Percentiles rank a stretch among this genome's conserved stretches.
Conservation (phyloP, 2,888 invertebrate genomes). For the Mactromeris polynyma region DNA sequence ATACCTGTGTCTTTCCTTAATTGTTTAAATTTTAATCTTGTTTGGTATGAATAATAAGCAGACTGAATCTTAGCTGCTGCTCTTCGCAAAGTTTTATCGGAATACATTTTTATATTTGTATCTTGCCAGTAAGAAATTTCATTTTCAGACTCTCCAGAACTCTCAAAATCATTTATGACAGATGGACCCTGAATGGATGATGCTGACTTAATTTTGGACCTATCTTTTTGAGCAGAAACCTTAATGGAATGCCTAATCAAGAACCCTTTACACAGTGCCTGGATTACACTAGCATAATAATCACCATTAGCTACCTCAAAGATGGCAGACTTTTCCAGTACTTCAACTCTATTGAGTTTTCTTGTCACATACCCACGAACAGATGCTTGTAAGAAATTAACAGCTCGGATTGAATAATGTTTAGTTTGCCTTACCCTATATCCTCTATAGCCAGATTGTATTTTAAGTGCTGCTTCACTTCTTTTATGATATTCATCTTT, state of each 20-base stretch:
- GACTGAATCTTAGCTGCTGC: constrained; percentile 57
- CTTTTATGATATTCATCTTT: constrained; percentile 8
- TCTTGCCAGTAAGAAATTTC: constrained; percentile 63
- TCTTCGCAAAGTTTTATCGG: constrained; percentile 58
- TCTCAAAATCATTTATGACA: background rate
- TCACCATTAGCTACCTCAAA: constrained; percentile 36
- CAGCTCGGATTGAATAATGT: constrained; percentile 19
- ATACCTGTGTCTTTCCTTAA: background rate
- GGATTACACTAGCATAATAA: constrained; percentile 60
- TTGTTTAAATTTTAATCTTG: constrained; percentile 34
- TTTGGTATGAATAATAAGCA: constrained; percentile 50
- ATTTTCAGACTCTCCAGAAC: background rate
- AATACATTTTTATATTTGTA: constrained; percentile 64
- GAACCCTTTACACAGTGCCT: constrained; percentile 60
- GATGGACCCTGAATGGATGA: constrained; percentile 56
- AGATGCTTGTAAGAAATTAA: constrained; percentile 49
- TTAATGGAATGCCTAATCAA: constrained; percentile 46
- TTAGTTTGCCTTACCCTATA: constrained; percentile 45
- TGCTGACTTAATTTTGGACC: constrained; percentile 35
- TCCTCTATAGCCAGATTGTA: constrained; percentile 42
- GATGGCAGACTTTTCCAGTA: constrained; percentile 13
- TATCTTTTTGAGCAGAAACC: background rate
- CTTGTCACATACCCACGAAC: constrained; percentile 55
- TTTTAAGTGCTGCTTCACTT: constrained; percentile 29
- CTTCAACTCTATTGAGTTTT: constrained; percentile 33